Percentiles rank a stretch among this genome's conserved stretches.
phyloP scores from a whole-genome alignment of 1,140 invertebrate species.

The Holotrichia oblita region DNA sequence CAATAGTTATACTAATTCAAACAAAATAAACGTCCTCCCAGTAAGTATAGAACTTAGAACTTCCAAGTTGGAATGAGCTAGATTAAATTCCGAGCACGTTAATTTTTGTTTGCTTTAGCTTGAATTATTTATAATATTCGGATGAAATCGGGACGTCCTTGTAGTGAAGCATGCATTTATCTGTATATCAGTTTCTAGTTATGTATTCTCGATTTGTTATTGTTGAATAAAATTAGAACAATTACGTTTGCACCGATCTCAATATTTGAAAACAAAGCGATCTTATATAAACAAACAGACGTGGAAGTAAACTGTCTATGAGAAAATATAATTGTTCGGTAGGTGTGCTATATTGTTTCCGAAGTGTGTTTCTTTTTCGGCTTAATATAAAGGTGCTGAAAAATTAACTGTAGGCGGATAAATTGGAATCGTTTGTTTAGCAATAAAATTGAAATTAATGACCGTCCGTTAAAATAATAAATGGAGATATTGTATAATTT shows the following conservation, averaged over 20 bases:
- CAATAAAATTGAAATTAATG: neutral
- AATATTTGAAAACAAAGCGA: constrained; percentile 2
- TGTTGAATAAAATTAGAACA: neutral
- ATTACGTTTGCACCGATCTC: neutral
- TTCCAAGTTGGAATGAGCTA: neutral
- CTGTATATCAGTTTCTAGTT: neutral
- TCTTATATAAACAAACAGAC: neutral
- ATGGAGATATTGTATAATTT: too few relatives aligned
- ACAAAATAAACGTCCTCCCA: too few relatives aligned
- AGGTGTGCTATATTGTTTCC: constrained; percentile 5
- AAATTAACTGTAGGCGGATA: neutral
- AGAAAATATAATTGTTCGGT: constrained; percentile 8
- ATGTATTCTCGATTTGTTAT: neutral
- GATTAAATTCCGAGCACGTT: neutral
- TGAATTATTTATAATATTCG: constrained; percentile 9
- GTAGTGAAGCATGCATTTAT: neutral
- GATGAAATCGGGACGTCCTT: neutral
- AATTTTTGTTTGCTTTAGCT: neutral
- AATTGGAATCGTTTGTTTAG: neutral
- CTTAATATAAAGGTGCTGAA: neutral
- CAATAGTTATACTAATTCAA: too few relatives aligned
- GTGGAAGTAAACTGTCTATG: constrained; percentile 7
- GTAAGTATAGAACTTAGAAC: neutral
- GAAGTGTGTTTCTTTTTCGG: neutral
- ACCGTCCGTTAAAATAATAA: neutral